Percentiles rank a stretch among this genome's conserved stretches.
phyloP scores from a whole-genome alignment of 2,888 invertebrate genomes.

The Apamea anceps region DNA sequence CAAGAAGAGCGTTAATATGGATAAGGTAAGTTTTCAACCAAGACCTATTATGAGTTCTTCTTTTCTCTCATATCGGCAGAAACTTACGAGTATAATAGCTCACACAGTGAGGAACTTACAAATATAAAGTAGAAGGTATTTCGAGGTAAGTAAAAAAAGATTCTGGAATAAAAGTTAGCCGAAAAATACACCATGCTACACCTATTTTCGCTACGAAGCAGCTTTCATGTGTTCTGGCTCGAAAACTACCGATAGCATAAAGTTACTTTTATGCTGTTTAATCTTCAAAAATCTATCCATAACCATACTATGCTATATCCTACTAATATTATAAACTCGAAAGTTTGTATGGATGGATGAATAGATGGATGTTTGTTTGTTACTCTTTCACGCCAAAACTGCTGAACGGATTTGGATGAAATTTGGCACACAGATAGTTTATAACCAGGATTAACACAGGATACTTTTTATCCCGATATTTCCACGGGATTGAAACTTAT shows the following conservation, averaged over 20 bases:
- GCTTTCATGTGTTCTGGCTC: not conserved
- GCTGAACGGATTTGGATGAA: too few species aligned
- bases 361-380: too few species aligned
- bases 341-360: too few species aligned
- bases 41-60: not conserved
- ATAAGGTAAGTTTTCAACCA: constrained; percentile 75
- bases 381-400: too few species aligned
- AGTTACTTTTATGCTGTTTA: not conserved
- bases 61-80: not conserved
- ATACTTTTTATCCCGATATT: too few species aligned
- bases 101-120: too few species aligned
- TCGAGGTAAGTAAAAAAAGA: not conserved
- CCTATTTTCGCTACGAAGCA: not conserved
- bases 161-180: not conserved
- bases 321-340: too few species aligned
- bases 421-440: too few species aligned
- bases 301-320: not conserved
- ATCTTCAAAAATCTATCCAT: not conserved
- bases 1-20: constrained; percentile 84
- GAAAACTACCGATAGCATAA: not conserved
- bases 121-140: too few species aligned
- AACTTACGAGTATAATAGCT: too few species aligned
- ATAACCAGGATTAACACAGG: too few species aligned
- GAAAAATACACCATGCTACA: not conserved
- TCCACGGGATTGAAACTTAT: too few species aligned